phyloP scores from a whole-genome alignment of 2,888 invertebrate species.

The Fragum whitleyi region DNA sequence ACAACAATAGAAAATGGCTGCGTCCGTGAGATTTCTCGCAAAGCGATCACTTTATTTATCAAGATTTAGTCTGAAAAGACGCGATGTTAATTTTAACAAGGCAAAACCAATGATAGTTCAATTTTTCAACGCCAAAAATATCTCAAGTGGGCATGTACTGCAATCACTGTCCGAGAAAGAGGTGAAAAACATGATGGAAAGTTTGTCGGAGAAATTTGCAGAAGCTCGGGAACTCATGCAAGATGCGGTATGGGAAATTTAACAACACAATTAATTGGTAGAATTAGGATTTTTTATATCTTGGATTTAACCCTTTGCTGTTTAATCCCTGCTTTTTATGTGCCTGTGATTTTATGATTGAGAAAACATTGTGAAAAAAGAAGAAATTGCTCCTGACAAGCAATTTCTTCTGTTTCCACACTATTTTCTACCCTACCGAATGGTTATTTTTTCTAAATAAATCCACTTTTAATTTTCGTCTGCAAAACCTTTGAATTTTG shows the following conservation, averaged over 20 bases:
- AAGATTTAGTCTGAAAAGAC: not conserved
- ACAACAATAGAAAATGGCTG: conserved; percentile 32
- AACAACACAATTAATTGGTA: not conserved
- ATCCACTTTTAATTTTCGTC: too few species aligned
- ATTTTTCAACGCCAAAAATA: not conserved
- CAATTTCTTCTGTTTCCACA: too few species aligned
- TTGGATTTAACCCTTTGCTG: too few species aligned
- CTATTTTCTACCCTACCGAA: too few species aligned
- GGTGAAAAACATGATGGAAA: conserved; percentile 69
- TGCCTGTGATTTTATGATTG: too few species aligned
- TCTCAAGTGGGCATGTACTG: conserved; percentile 18
- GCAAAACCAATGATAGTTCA: not conserved
- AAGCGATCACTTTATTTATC: not conserved
- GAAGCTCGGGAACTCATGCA: conserved; percentile 74
- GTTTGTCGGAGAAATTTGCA: conserved; percentile 70
- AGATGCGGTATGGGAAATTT: conserved; percentile 69
- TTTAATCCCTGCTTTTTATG: too few species aligned
- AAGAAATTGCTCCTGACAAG: too few species aligned
- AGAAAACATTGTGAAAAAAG: too few species aligned
- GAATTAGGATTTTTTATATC: too few species aligned
- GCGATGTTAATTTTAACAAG: not conserved
- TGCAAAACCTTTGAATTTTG: too few species aligned
- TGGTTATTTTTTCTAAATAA: too few species aligned
- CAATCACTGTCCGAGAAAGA: conserved; percentile 37
- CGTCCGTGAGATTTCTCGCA: conserved; percentile 20